Conservation (phyloP, 2,888 invertebrate genomes). For the Tridacna crocea region DNA sequence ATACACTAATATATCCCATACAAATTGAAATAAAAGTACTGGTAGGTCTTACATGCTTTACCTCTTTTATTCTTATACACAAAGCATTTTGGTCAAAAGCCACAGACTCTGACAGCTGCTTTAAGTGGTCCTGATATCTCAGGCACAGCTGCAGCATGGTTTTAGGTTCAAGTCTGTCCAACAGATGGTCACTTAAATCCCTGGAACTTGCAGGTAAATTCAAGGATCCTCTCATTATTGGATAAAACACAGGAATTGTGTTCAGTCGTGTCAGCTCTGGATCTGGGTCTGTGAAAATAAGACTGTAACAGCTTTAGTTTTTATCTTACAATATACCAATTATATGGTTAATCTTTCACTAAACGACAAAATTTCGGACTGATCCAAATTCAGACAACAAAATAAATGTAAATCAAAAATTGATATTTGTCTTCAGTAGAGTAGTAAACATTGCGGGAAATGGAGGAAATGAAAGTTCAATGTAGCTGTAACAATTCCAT, state of each 20-base stretch:
- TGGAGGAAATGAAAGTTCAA: too few relatives aligned
- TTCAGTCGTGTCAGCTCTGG: slow-evolving; percentile 80
- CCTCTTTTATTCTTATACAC: slow-evolving; percentile 90
- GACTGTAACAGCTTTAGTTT: not conserved
- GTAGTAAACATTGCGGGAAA: too few relatives aligned
- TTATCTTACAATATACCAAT: too few relatives aligned
- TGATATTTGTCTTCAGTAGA: too few relatives aligned
- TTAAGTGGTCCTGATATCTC: slow-evolving; percentile 93
- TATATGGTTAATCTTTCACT: too few relatives aligned
- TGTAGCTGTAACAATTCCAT: too few relatives aligned
- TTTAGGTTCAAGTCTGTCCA: slow-evolving; percentile 90
- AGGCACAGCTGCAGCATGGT: slow-evolving; percentile 89
- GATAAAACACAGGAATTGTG: slow-evolving; percentile 94
- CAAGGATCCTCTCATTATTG: slow-evolving; percentile 95
- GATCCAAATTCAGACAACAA: too few relatives aligned
- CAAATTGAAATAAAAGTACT: too few relatives aligned
- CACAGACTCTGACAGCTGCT: slow-evolving; percentile 92
- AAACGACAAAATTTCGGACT: too few relatives aligned
- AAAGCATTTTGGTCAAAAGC: slow-evolving; percentile 92
- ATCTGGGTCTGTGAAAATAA: slow-evolving; percentile 70
- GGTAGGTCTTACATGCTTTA: not conserved
- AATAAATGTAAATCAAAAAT: too few relatives aligned
- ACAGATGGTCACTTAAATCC: slow-evolving; percentile 90
- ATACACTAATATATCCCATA: too few relatives aligned
- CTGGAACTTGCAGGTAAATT: slow-evolving; percentile 88